A percentile compares a stretch with the other conserved stretches of the same genome.
These are phyloP conservation scores for Gerosis bhagava DNA, from an alignment of 2,888 invertebrate species.

Conservation along the genomic window DNA sequence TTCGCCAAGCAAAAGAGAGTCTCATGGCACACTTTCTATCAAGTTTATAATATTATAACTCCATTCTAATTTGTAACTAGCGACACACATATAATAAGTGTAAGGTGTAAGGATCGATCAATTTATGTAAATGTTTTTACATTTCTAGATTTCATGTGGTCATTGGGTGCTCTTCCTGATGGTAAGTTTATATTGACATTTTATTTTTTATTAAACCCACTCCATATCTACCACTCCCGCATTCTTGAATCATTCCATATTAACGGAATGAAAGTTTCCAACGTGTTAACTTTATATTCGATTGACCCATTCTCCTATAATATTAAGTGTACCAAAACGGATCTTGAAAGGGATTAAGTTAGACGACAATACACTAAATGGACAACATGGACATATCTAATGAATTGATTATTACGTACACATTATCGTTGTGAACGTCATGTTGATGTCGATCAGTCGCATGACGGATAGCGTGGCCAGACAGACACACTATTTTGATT, in stretches of 20 bases:
- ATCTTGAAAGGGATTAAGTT: conserved; percentile 54
- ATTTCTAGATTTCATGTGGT: conserved; percentile 99
- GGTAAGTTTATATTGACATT: conserved; percentile 87
- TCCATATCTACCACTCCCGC: conserved; percentile 50
- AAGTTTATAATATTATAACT: conserved; percentile 45
- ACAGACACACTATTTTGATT: conserved; percentile 82
- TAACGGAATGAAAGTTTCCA: conserved; percentile 30
- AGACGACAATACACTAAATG: conserved; percentile 50
- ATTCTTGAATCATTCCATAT: conserved; percentile 48
- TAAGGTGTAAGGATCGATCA: conserved; percentile 77
- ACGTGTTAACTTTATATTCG: conserved; percentile 21
- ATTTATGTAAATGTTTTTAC: conserved; percentile 83
- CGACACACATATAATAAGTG: conserved; percentile 54
- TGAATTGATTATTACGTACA: conserved; percentile 47
- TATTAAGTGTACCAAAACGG: conserved; percentile 53
- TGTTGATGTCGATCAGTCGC: conserved; percentile 54
- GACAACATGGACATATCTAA: conserved; percentile 54
- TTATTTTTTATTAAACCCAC: conserved; percentile 65
- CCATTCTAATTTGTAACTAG: conserved; percentile 34
- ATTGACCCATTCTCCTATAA: conserved; percentile 39
- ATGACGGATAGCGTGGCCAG: conserved; percentile 74
- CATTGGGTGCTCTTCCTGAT: conserved; percentile 98
- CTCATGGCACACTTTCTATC: conserved; percentile 62
- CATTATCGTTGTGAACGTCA: conserved; percentile 36
- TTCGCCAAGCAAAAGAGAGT: conserved; percentile 82